Conservation (phyloP, 2,888 invertebrate species). For the Hoplodrina ambigua region DNA sequence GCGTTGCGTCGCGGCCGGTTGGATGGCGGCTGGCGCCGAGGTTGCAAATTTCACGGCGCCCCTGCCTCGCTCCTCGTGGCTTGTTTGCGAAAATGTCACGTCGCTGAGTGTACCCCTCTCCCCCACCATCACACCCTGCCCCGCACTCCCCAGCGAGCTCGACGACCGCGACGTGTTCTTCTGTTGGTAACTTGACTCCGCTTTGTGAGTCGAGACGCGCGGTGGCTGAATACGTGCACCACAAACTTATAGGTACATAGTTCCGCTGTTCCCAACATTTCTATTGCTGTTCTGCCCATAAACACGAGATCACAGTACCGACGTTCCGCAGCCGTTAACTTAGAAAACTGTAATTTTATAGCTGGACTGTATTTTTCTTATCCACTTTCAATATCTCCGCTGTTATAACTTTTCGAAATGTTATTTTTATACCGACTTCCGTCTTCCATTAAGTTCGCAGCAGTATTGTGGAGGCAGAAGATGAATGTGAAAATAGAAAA, state of each 20-base stretch:
- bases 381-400: slow-evolving; percentile 36
- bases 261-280: slow-evolving; percentile 43
- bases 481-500: slow-evolving; percentile 10
- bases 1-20: slow-evolving; percentile 68
- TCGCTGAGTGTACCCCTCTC: slow-evolving; percentile 71
- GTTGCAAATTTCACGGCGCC: slow-evolving; percentile 78
- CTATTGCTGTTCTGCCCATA: slow-evolving; percentile 66
- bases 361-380: slow-evolving; percentile 35
- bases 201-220: slow-evolving; percentile 68
- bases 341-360: slow-evolving; percentile 48
- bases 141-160: slow-evolving; percentile 59
- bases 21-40: slow-evolving; percentile 74
- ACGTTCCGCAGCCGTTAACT: slow-evolving; percentile 53
- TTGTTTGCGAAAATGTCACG: slow-evolving; percentile 87
- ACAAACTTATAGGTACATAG: slow-evolving; percentile 67
- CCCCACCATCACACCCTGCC: slow-evolving; percentile 53
- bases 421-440: slow-evolving; percentile 28
- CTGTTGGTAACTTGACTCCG: slow-evolving; percentile 77
- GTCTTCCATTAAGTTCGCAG: slow-evolving; percentile 16
- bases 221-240: slow-evolving; percentile 68
- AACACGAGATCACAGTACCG: slow-evolving; percentile 62
- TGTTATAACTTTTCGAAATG: slow-evolving; percentile 27
- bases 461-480: slow-evolving; percentile 5
- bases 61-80: slow-evolving; percentile 73
- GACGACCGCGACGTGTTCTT: slow-evolving; percentile 74